Base-by-base conservation (phyloP, 2,888 invertebrate species). In the Cheilosia vernalis region DNA sequence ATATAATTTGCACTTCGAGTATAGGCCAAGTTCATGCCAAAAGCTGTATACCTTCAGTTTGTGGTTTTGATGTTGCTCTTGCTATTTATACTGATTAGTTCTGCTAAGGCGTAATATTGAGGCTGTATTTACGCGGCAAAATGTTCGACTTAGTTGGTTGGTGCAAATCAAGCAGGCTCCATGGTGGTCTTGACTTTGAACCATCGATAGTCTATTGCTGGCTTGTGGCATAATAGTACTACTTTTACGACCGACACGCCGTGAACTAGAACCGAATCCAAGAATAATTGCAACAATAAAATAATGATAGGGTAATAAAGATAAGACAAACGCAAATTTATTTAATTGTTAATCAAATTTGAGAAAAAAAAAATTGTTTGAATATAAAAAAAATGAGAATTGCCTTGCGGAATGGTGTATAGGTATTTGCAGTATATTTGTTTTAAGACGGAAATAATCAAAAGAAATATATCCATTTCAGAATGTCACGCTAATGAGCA, bases 21-120 rank as follows among this genome's bases (percentile, higher is more conserved):
- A 53, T 67, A 47, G 51, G 69, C 67, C 77, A 77, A 77, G 77
- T 69, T 69, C 69, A 67, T 13, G 51, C 51, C 13, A 15, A 21
- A 51, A 24, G 51, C 24, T 24, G 51, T 51, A 15, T 13, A 24
- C 24, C 51, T 51, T 49, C 21, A 49, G 13, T 3, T 13, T 19
- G 9, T 9, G 4, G 49, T 7, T 49, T 49, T 21, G 47, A 19
- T 21, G 10, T 13, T 21, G 21, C 49, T 51, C 4, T 51, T 7
- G 21, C 49, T 51, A 5, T 51, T 7, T 51, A 4, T 21, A 9
- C 9, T 9, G 21, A 49, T 2, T 51, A 24, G 24, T 6, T 24
- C 37, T 24, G 24, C 51, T 10, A 24, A 51, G 24, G 24, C 17
- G 7, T 21, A 21, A 4, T 15, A 21, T 51, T 51, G 15, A 51